phyloP scores from a whole-genome alignment of 2,113 vertebrate genomes.

The Eonycteris spelaea region DNA sequence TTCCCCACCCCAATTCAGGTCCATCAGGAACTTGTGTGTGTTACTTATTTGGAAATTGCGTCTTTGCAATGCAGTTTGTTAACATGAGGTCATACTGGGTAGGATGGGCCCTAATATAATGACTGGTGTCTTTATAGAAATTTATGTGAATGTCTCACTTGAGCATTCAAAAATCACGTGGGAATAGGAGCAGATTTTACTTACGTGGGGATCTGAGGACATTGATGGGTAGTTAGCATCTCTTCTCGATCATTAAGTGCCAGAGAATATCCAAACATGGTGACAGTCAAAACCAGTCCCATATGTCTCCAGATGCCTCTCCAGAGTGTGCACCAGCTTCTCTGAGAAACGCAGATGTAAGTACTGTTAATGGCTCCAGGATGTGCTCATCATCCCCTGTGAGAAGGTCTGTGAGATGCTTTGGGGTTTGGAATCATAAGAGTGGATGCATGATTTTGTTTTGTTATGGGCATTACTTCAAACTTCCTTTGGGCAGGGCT shows the following conservation, averaged over 20 bases:
- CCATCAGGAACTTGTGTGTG: background rate
- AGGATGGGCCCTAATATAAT: no score
- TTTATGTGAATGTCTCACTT: rapidly evolving
- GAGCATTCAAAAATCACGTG: background rate
- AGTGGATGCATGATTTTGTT: background rate
- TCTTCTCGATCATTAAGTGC: background rate
- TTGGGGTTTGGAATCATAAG: background rate
- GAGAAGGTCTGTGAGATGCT: background rate
- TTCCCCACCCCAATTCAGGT: no score
- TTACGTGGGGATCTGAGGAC: background rate
- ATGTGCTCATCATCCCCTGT: no score
- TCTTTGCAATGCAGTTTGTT: background rate
- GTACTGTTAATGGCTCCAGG: rapidly evolving
- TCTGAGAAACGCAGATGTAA: rapidly evolving
- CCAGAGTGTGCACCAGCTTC: background rate
- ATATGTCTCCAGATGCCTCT: background rate
- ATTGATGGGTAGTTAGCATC: no score
- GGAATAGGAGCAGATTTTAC: background rate
- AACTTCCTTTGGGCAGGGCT: background rate
- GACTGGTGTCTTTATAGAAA: background rate
- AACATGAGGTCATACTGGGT: background rate
- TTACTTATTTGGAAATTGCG: background rate
- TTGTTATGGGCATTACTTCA: background rate
- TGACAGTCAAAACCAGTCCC: background rate
- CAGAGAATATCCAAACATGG: background rate